These are phyloP conservation scores for Cyrtodaria siliqua DNA, from an alignment of 2,888 invertebrate species.

Conservation along the genomic window DNA sequence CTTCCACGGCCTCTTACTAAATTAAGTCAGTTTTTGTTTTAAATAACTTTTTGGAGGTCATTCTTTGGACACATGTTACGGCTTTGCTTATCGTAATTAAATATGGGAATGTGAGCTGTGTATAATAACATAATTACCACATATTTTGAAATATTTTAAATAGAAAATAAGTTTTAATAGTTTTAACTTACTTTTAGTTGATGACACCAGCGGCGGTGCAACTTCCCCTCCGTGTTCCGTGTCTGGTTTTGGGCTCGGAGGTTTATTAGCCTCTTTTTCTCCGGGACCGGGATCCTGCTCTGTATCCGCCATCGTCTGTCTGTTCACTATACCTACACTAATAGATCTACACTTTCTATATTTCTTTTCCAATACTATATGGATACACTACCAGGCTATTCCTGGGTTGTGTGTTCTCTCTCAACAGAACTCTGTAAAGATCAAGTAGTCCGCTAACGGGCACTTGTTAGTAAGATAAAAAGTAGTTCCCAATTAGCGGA, in stretches of 20 bases:
- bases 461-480: constrained; percentile 18
- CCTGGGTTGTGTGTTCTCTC: constrained; percentile 39
- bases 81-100: too few relatives aligned
- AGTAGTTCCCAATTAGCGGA: constrained; percentile 42
- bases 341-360: not conserved
- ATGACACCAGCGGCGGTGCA: constrained; percentile 80
- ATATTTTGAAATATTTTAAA: too few relatives aligned
- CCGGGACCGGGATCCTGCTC: constrained; percentile 73
- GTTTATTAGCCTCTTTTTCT: constrained; percentile 82
- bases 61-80: too few relatives aligned
- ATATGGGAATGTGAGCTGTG: too few relatives aligned
- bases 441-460: constrained; percentile 10
- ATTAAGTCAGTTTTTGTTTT: too few relatives aligned
- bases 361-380: not conserved
- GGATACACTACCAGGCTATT: constrained; percentile 33
- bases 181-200: constrained; percentile 79
- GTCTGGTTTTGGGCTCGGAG: constrained; percentile 83
- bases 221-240: constrained; percentile 74
- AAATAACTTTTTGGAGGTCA: too few relatives aligned
- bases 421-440: constrained; percentile 20
- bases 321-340: constrained; percentile 1
- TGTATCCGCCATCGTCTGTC: constrained; percentile 70
- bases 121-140: too few relatives aligned
- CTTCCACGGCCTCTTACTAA: too few relatives aligned
- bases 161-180: too few relatives aligned